phyloP scores from a whole-genome alignment of 2,797 vertebrate genomes.

The Trachurus trachurus region DNA sequence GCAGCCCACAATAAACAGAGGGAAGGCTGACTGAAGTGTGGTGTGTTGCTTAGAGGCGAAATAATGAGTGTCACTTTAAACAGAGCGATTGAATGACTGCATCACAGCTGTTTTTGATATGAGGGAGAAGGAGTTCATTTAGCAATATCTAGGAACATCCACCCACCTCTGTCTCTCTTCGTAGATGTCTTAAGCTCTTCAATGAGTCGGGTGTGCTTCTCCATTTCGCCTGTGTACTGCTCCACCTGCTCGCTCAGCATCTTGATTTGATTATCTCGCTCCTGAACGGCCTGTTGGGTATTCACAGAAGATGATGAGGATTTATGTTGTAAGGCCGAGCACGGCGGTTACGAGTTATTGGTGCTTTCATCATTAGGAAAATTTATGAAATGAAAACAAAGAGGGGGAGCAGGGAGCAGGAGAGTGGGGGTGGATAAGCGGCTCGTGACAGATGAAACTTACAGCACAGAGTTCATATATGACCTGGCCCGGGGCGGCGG shows the following conservation, averaged over 20 bases:
- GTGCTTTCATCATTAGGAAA: neutral
- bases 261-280: slow-evolving; percentile 93
- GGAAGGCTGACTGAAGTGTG: neutral
- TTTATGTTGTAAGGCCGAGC: neutral
- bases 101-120: neutral
- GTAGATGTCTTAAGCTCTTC: slow-evolving; percentile 91
- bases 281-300: slow-evolving; percentile 89
- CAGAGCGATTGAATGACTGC: neutral
- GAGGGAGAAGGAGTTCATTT: neutral
- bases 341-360: neutral
- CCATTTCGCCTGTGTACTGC: slow-evolving; percentile 95
- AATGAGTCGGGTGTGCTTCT: slow-evolving; percentile 89
- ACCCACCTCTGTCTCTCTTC: slow-evolving; percentile 88
- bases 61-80: neutral
- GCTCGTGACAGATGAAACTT: slow-evolving; percentile 76
- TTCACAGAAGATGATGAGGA: slow-evolving; percentile 28
- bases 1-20: neutral
- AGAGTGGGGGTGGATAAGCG: slow-evolving; percentile 26
- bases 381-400: slow-evolving; percentile 42
- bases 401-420: neutral
- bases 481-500: slow-evolving; percentile 79
- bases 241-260: slow-evolving; percentile 93
- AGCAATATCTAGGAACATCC: neutral
- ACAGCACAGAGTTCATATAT: slow-evolving; percentile 88
- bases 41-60: neutral